Evolutionary conservation across 2,888 invertebrate species (phyloP).

Genomic region (Dicranocentrus wangi): DNA sequence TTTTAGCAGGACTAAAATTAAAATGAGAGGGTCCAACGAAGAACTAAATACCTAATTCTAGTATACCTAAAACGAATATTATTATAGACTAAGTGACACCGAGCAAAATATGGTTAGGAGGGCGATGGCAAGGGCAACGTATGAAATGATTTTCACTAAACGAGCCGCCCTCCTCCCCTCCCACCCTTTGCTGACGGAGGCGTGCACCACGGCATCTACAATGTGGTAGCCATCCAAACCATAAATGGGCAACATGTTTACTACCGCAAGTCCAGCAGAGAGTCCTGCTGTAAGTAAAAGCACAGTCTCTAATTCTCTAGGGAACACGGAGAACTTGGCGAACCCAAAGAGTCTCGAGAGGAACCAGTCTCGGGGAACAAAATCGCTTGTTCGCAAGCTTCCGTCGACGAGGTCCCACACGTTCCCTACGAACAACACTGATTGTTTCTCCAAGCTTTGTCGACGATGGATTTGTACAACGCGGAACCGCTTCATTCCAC

Average conservation of each 20-base stretch:
- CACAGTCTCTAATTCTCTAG: conserved; percentile 72
- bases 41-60: too few species aligned
- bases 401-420: conserved; percentile 71
- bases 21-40: too few species aligned
- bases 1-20: not conserved
- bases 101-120: conserved; percentile 71
- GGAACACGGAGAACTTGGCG: conserved; percentile 65
- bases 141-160: conserved; percentile 71
- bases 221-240: conserved; percentile 72
- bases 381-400: conserved; percentile 68
- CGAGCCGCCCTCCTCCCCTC: conserved; percentile 68
- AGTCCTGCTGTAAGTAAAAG: conserved; percentile 71
- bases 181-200: conserved; percentile 67
- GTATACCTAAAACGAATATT: not conserved
- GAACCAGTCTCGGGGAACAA: conserved; percentile 71
- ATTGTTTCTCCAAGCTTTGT: conserved; percentile 63
- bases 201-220: conserved; percentile 67
- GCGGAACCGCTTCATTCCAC: conserved; percentile 67
- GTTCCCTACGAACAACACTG: conserved; percentile 72
- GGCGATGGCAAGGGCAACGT: conserved; percentile 69
- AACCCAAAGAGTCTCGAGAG: conserved; percentile 70
- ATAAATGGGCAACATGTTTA: conserved; percentile 72
- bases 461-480: conserved; percentile 72
- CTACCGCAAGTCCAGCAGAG: conserved; percentile 72
- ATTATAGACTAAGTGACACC: conserved; percentile 67